These are phyloP conservation scores for Nephila pilipes DNA, from an alignment of 1,140 invertebrate species.

Conservation along the genomic window DNA sequence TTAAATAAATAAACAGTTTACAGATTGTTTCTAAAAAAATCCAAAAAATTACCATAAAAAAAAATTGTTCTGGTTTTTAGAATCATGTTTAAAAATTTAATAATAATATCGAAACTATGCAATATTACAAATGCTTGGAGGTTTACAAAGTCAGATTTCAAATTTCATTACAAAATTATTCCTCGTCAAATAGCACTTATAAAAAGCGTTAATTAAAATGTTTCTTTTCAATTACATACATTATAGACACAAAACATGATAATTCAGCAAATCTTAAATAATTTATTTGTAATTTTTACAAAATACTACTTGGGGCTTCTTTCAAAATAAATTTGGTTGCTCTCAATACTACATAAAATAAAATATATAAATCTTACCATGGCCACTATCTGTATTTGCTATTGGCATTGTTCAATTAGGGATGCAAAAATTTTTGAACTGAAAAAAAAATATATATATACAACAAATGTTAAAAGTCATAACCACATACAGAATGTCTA, in stretches of 20 bases:
- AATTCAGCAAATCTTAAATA: not conserved
- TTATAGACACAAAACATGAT: not conserved
- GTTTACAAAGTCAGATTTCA: too few relatives aligned
- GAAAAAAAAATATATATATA: not conserved
- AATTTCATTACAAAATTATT: not conserved
- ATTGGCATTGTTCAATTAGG: not conserved
- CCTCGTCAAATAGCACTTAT: not conserved
- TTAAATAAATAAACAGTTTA: too few relatives aligned
- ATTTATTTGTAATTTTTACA: not conserved
- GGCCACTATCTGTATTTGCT: constrained; percentile 4
- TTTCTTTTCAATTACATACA: not conserved
- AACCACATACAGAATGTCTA: too few relatives aligned
- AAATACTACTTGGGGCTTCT: too few relatives aligned
- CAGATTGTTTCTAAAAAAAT: too few relatives aligned
- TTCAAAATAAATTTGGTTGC: not conserved
- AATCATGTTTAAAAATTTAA: too few relatives aligned
- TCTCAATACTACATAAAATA: not conserved
- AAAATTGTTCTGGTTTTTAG: too few relatives aligned
- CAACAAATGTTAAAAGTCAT: too few relatives aligned
- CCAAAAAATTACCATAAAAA: too few relatives aligned
- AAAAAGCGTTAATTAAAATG: not conserved
- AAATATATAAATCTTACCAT: constrained; percentile 16
- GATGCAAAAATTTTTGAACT: not conserved
- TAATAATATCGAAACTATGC: too few relatives aligned
- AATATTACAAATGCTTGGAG: too few relatives aligned